phyloP scores from a whole-genome alignment of 2,113 vertebrate genomes.

The Astatoreochromis straeleni region DNA sequence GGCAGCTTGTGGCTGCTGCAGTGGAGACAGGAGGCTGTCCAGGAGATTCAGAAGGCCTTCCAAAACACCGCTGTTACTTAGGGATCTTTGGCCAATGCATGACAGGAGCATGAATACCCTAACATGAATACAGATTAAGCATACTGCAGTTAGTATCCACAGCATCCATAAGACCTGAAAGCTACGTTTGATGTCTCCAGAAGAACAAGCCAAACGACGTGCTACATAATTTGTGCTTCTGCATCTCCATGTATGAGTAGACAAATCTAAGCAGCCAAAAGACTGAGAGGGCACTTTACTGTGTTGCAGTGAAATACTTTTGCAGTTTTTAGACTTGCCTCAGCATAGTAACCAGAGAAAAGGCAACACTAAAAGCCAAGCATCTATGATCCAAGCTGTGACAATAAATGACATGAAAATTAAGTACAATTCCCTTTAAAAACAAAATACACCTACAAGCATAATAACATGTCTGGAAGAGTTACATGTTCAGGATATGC shows the following conservation, averaged over 20 bases:
- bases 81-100: constrained; percentile 95
- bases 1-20: constrained; percentile 81
- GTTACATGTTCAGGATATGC: not conserved
- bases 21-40: constrained; percentile 88
- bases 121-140: not conserved
- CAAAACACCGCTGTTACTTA: constrained; percentile 95
- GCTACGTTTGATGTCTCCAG: not conserved
- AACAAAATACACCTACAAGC: not conserved
- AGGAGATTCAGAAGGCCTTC: constrained; percentile 95
- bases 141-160: not conserved
- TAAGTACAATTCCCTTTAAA: not conserved
- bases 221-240: not conserved
- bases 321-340: not conserved
- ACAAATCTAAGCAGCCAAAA: not conserved
- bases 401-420: rapidly evolving
- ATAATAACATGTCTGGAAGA: not conserved
- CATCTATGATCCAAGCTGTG: not conserved
- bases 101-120: constrained; percentile 99
- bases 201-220: not conserved
- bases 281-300: not conserved
- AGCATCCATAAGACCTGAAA: not conserved
- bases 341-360: not conserved
- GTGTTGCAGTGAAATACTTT: not conserved
- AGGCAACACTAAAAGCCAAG: not conserved
- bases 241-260: not conserved